Evolutionary conservation across 2,888 invertebrate genomes (phyloP), one percentile per base, ranked within the genome.

Genomic region (Diplolepis rosae): DNA sequence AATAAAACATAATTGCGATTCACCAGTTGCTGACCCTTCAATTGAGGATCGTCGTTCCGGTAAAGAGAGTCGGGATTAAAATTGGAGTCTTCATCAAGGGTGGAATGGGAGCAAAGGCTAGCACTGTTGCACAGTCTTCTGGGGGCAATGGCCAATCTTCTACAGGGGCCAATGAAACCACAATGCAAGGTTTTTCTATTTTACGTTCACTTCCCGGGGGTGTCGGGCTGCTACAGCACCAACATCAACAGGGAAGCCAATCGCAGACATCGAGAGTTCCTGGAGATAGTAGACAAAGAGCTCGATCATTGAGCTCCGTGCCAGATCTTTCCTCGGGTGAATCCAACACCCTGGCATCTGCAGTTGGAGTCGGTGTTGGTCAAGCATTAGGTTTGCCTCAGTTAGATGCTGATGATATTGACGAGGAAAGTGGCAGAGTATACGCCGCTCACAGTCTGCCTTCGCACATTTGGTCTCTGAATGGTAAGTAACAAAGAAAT

Each of bases 401-500:
- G 92, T 85, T 93, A 91, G 77, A 92, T 56, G 80, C 93, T 65
- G 94, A 94, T 83, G 94, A 94, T 81, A 91, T 92, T 65, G 90
- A 90, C 71, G 88, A 91, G 72, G 90, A 90, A 73, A 89, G 89
- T 70, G 94, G 95, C 73, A 91, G 95, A 78, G 95, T 96, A 39
- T 96, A 95, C 86, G 94, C 96, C 74, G 95, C 96, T 83, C 96
- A 96, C 89, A 96, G 96, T 83, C 91, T 96, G 90, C 96, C 96
- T 87, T 95, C 96, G 82, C 96, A 96, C 90, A 95, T 96, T 91
- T 96, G 96, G 95, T 95, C 96, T 82, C 91, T 96, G 84, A 96
- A 50, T 50, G 50, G 50, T 50, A 24, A 9, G 50, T 11, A 13
- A 50, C 50, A 50, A 50, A 50, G 50, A 50, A 50, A 6, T 13